Base-by-base conservation (phyloP, 2,888 invertebrate species). In the Andrena bucephala region DNA sequence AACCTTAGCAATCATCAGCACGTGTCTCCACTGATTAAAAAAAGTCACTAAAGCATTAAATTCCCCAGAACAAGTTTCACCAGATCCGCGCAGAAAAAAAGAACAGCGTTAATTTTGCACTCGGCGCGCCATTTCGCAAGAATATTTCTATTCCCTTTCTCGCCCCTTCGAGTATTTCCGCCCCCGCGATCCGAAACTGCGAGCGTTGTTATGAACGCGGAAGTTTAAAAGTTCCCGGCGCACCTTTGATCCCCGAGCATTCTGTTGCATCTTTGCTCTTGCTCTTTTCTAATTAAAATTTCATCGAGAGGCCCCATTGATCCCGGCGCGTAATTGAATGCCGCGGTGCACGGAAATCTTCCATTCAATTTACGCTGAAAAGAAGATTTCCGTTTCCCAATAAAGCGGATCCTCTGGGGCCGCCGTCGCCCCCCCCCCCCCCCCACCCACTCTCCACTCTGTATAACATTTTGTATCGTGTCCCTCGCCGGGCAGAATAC, bases 261-360 rank as follows among this genome's bases (percentile, higher is more conserved):
- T 50, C 62, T 68, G 78, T 81, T 72, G 80, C 71, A 80, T 77
- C 54, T 77, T 63, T 54, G 4, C 60, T 71, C 52, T 67, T 81
- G 72, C 67, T 78, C 67, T 72, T 72, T 63, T 67, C 72, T 67
- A 81, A 81, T 81, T 78, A 81, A 81, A 78, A 72, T 78, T 78
- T 81, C 57, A 78, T 78, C 62, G 80, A 72, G 67, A 72, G 54
- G 10, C n/a, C 57, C 79, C 72, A 81, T 81, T 68, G 71, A 81
- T 72, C 36, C 57, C 54, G 27, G 27, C 66, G 29, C 62, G 78
- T 62, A 68, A 72, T 78, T 81, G 63, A 81, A 77, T 68, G 5
- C 65, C 20, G n/a, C 36, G 59, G 29, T 54, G 48, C 72, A 67
- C 67, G 24, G 80, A 78, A 57, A 78, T 78, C 76, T 81, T 81